Evolutionary conservation across 2,888 invertebrate genomes (phyloP), one percentile per base, ranked within the genome.

Genomic region (Sericinus montela): DNA sequence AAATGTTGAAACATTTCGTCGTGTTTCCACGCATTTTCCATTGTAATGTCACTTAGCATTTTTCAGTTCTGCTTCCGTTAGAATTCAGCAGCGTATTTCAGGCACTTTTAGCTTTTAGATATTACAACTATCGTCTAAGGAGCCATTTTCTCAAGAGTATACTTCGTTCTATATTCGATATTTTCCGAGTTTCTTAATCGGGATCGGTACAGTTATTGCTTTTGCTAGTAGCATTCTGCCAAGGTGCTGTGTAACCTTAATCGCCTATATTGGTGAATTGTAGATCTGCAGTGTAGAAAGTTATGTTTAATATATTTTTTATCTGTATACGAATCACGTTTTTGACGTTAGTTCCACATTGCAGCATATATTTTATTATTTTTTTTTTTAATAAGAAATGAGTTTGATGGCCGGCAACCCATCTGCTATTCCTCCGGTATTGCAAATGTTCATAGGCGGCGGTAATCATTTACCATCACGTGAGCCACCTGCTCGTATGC

Each of bases 111-210:
- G 67, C 68, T 68, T 61, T 67, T 70, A 77, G 80, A 80, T 83
- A 81, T 82, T 75, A 80, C 80, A 75, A 85, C 74, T 80, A 66
- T 72, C 77, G 80, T 73, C 86, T 52, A 63, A 80, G 86, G 86
- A 81, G 80, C 67, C 75, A 76, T 86, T 83, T 67, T 63, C 73
- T 60, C 66, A 69, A 71, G 71, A 75, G 77, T 81, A 80, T 85
- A 82, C 81, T 82, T 82, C 75, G 80, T 67, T 62, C 38, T 65
- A 74, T 75, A 72, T 74, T 73, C 67, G 70, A 68, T 67, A 72
- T 64, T 65, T 75, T 51, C 56, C 70, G 78, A 67, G 56, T 42
- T 48, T 47, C 47, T 52, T 57, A 59, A 48, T 48, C 48, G 48
- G 38, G 43, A 23, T 14, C 43, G 35, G 43, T 32, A 30, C 42